Conservation (phyloP, 2,113 vertebrate species). For the Sula dactylatra region DNA sequence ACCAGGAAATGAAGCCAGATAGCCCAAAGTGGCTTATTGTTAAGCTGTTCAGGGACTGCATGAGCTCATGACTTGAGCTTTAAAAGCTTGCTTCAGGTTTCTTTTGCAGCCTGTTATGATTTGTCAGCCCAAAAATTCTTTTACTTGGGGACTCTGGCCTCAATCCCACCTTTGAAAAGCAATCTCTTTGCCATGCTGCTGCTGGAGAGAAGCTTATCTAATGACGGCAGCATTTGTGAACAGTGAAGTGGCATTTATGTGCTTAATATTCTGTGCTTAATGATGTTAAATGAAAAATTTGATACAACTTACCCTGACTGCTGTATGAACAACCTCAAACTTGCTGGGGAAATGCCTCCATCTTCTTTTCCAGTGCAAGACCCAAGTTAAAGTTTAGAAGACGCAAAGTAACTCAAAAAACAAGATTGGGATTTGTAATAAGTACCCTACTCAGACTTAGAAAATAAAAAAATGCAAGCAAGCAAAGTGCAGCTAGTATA, state of each 20-base stretch:
- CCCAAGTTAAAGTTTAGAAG: background rate
- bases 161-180: background rate
- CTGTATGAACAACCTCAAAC: background rate
- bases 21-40: conserved; percentile 2
- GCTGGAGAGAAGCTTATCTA: background rate
- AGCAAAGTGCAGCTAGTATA: background rate
- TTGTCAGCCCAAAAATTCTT: background rate
- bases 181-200: background rate
- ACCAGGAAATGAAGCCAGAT: conserved; percentile 20
- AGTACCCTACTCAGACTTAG: background rate
- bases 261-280: background rate
- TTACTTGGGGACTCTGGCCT: background rate
- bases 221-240: conserved; percentile 9
- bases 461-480: background rate
- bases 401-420: background rate
- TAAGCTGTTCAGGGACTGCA: background rate
- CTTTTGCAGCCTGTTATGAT: conserved; percentile 1
- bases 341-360: background rate
- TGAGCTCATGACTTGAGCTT: background rate
- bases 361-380: background rate
- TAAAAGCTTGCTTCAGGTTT: conserved; percentile 18
- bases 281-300: background rate
- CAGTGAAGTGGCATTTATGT: background rate
- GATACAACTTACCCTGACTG: background rate
- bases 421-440: background rate